A percentile compares a stretch with the other conserved stretches of the same genome.
Conservation (phyloP, 2,113 vertebrate genomes). For the Larimichthys crocea region DNA sequence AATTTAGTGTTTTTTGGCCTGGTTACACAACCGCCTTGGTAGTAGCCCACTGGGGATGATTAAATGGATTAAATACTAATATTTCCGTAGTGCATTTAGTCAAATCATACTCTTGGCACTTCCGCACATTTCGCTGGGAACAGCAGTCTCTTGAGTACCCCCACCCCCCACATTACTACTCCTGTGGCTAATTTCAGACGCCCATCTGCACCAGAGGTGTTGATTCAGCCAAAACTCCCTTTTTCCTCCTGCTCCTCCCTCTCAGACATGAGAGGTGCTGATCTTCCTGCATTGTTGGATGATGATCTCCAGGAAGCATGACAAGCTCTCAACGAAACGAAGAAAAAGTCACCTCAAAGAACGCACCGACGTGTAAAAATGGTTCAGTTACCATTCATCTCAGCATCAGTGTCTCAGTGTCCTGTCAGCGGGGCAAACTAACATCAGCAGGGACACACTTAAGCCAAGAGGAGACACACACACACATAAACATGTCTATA, state of each 20-base stretch:
- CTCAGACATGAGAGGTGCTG: background rate
- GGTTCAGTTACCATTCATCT: background rate
- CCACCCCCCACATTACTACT: conserved; percentile 3
- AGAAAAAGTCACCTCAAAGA: conserved; percentile 13
- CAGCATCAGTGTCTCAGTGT: background rate
- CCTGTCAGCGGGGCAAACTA: conserved; percentile 16
- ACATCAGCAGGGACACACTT: conserved; percentile 32
- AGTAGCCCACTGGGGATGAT: conserved; percentile 15
- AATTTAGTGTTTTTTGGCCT: conserved; percentile 11
- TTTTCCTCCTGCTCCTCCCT: background rate
- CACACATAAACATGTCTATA: conserved; percentile 45
- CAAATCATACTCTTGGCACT: background rate
- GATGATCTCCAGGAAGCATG: background rate
- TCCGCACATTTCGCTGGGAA: conserved; percentile 11
- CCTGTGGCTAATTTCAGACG: conserved; percentile 8
- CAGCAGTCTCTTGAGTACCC: conserved; percentile 7
- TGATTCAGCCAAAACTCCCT: background rate
- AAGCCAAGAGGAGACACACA: conserved; percentile 38
- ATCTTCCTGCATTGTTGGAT: background rate
- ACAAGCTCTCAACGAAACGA: background rate
- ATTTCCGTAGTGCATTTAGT: conserved; percentile 35
- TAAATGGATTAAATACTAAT: conserved; percentile 41
- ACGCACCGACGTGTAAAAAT: background rate
- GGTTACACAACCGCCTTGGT: conserved; percentile 1
- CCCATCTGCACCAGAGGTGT: conserved; percentile 18